phyloP scores from a whole-genome alignment of 53 echinoderm and acorn worm genomes.

The Actinopyga echinites region DNA sequence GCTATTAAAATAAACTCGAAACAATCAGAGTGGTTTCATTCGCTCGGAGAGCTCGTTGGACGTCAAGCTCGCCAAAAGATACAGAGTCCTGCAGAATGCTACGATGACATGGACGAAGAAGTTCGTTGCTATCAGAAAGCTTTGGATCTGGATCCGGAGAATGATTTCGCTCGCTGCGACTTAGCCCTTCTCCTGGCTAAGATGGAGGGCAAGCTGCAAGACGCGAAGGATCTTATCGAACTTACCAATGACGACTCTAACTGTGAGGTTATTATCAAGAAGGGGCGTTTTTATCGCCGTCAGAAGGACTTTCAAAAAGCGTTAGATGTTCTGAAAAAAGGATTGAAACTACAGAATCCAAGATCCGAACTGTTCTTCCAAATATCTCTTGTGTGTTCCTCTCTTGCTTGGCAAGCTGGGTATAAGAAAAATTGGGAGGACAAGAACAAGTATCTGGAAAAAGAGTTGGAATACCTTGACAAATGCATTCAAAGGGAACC shows the following conservation, averaged over 20 bases:
- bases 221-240: not conserved
- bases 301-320: not conserved
- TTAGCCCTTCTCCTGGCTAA: not conserved
- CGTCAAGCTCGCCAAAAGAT: not conserved
- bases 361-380: conserved; percentile 8
- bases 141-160: not conserved
- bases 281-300: conserved; percentile 6
- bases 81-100: not conserved
- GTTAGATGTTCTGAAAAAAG: not conserved
- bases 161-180: conserved; percentile 8
- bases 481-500: not conserved
- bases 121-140: conserved; percentile 10
- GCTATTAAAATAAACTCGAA: not conserved
- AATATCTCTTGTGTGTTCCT: not conserved
- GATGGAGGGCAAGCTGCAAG: not conserved
- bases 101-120: conserved; percentile 2
- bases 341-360: not conserved
- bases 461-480: not conserved
- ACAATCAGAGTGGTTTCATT: not conserved
- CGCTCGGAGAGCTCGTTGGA: not conserved
- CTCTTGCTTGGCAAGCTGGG: not conserved
- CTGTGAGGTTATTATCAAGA: not conserved
- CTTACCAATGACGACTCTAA: not conserved
- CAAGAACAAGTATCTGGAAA: not conserved
- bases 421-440: not conserved